Conservation (phyloP, 1,140 invertebrate genomes). For the Drosophila elegans region DNA sequence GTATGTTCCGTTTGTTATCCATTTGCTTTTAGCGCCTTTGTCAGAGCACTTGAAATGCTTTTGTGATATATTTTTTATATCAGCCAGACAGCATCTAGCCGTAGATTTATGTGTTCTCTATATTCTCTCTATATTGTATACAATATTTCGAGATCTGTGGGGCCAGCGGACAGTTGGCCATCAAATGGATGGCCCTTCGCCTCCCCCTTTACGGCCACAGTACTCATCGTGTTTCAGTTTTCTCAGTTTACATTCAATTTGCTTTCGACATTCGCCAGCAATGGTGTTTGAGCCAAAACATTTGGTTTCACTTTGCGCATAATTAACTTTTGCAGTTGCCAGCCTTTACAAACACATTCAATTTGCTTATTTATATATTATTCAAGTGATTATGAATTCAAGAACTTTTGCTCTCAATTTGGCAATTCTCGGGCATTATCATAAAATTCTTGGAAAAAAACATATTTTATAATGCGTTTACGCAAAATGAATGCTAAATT, state of each 20-base stretch:
- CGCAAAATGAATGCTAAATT: background rate
- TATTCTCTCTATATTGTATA: conserved; percentile 24
- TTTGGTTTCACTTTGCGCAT: conserved; percentile 67
- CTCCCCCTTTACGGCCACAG: background rate
- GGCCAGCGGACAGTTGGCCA: conserved; percentile 54
- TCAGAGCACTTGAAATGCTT: conserved; percentile 52
- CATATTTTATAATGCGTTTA: conserved; percentile 29
- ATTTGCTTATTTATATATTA: conserved; percentile 42
- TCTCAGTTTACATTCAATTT: conserved; percentile 59
- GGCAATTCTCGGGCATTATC: conserved; percentile 23
- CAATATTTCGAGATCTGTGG: conserved; percentile 2
- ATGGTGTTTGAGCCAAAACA: conserved; percentile 55
- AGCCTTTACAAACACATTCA: conserved; percentile 25
- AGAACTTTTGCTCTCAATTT: conserved; percentile 29
- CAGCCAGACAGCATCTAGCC: conserved; percentile 40
- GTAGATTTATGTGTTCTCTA: conserved; percentile 44
- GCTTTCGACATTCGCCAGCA: conserved; percentile 44
- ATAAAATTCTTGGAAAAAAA: conserved; percentile 26
- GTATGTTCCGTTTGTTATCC: conserved; percentile 24
- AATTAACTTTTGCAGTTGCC: conserved; percentile 58
- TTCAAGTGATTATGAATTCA: conserved; percentile 31
- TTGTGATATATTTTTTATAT: conserved; percentile 50
- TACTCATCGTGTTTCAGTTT: conserved; percentile 53
- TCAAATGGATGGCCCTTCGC: conserved; percentile 38
- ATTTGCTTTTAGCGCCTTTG: conserved; percentile 58